Evolutionary conservation across 2,888 invertebrate species (phyloP), one percentile per base, ranked within the genome.

Genomic region (Tholera decimalis): DNA sequence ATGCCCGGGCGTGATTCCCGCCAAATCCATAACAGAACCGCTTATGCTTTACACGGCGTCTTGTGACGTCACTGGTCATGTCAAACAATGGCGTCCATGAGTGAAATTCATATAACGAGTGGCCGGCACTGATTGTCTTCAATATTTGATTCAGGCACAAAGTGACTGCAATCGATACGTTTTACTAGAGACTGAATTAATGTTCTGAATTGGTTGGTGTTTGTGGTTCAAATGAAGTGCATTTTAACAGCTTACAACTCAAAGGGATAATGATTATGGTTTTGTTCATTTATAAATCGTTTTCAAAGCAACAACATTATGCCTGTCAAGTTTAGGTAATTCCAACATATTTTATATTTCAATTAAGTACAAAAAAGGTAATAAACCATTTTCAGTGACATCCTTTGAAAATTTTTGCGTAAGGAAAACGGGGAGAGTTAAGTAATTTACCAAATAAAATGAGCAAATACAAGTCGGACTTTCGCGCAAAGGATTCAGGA

Each of bases 91-190:
- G 11, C 18, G 43, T 18, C 59, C 35, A n/a, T 47, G 50, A 72
- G 43, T 61, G 67, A 77, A 67, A 72, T 64, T 66, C 67, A 67
- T 56, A 56, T 26, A 59, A 41, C 56, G 46, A 39, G 51, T 44
- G 35, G 28, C 37, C 26, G 41, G 41, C 73, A 30, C 26, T 63
- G 66, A 71, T 66, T 62, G 62, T 44, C 33, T 73, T 77, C 15
- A 61, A 80, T 80, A 68, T 77, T 77, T 77, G 15, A 77, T 80
- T 39, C 18, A n/a, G 18, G 20, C 37, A 51, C 51, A 55, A 47
- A 55, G 56, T 41, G 6, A 50, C 43, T 50, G 37, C 41, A 75
- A 74, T 79, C 74, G 79, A 74, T 74, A 67, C 6, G 8, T 43
- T 43, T 50, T 51, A 55, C 39, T 9, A 0, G 5, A 35, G 22